Evolutionary conservation across 1,140 invertebrate species (phyloP).

Genomic region (Atta colombica): DNA sequence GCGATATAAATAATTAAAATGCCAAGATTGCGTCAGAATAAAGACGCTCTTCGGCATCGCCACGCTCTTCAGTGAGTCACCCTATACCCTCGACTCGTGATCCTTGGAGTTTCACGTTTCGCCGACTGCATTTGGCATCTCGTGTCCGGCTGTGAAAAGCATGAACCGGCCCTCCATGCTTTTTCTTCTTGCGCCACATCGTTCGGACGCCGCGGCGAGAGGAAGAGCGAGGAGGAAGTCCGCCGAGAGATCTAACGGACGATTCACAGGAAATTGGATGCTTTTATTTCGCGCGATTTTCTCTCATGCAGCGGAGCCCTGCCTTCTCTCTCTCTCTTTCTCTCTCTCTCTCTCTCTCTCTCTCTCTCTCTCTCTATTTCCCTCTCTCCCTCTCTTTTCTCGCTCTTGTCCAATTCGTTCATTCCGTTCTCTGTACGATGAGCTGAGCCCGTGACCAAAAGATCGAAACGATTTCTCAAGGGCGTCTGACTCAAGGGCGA

Average conservation of each 20-base stretch:
- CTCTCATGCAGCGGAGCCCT: slow-evolving; percentile 54
- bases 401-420: slow-evolving; percentile 29
- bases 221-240: neutral
- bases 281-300: slow-evolving; percentile 76
- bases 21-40: slow-evolving; percentile 31
- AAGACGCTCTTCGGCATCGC: neutral
- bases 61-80: slow-evolving; percentile 13
- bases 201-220: slow-evolving; percentile 12
- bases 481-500: neutral
- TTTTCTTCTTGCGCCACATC: slow-evolving; percentile 25
- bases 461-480: slow-evolving; percentile 65
- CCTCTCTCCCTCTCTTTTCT: slow-evolving; percentile 4
- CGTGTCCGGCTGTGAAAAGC: slow-evolving; percentile 62
- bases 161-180: slow-evolving; percentile 36
- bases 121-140: slow-evolving; percentile 64
- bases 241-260: slow-evolving; percentile 54
- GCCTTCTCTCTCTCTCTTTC: neutral
- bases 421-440: slow-evolving; percentile 45
- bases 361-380: neutral
- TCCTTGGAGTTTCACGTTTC: slow-evolving; percentile 63
- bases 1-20: slow-evolving; percentile 66
- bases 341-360: neutral
- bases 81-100: neutral
- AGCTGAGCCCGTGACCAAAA: slow-evolving; percentile 59
- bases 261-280: slow-evolving; percentile 72